Evolutionary conservation across 64 coral and sea anemone species (phyloP).

Genomic region (Montipora capricornis): DNA sequence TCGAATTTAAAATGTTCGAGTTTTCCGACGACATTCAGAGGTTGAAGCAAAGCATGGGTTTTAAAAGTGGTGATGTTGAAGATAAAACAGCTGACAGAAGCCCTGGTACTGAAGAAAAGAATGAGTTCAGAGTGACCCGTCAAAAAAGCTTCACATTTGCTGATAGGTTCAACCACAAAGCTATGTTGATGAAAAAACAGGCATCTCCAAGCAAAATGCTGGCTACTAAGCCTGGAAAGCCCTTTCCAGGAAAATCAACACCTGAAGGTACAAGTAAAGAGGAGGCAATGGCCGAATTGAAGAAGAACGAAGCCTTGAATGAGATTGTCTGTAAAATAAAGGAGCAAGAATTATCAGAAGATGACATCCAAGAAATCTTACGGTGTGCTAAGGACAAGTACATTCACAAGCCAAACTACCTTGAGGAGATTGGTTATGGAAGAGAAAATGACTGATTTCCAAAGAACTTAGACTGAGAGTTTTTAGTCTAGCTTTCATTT

Average conservation of each 20-base stretch:
- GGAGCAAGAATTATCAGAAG: slow-evolving; percentile 84
- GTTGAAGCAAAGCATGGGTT: slow-evolving; percentile 83
- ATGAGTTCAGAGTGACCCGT: slow-evolving; percentile 58
- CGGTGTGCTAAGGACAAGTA: slow-evolving; percentile 82
- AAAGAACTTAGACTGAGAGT: not conserved
- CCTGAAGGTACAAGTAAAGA: slow-evolving; percentile 43
- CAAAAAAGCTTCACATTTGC: slow-evolving; percentile 54
- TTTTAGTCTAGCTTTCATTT: too few species aligned
- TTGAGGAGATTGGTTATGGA: slow-evolving; percentile 65
- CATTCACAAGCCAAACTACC: slow-evolving; percentile 78
- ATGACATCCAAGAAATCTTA: slow-evolving; percentile 90
- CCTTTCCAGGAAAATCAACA: slow-evolving; percentile 11
- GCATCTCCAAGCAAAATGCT: slow-evolving; percentile 73
- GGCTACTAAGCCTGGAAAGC: slow-evolving; percentile 13
- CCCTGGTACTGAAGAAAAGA: not conserved
- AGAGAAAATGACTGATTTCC: slow-evolving; percentile 39
- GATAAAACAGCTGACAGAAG: slow-evolving; percentile 15
- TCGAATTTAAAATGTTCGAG: slow-evolving; percentile 90
- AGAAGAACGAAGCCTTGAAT: slow-evolving; percentile 35
- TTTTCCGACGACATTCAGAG: slow-evolving; percentile 89
- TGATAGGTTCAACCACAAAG: slow-evolving; percentile 58
- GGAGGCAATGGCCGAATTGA: slow-evolving; percentile 61
- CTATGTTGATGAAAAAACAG: slow-evolving; percentile 68
- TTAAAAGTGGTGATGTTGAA: slow-evolving; percentile 51
- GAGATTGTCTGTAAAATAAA: slow-evolving; percentile 63